Evolutionary conservation across 23 tunicate genomes (phyloP), one percentile per base, ranked within the genome.

Genomic region (Phallusia fumigata): DNA sequence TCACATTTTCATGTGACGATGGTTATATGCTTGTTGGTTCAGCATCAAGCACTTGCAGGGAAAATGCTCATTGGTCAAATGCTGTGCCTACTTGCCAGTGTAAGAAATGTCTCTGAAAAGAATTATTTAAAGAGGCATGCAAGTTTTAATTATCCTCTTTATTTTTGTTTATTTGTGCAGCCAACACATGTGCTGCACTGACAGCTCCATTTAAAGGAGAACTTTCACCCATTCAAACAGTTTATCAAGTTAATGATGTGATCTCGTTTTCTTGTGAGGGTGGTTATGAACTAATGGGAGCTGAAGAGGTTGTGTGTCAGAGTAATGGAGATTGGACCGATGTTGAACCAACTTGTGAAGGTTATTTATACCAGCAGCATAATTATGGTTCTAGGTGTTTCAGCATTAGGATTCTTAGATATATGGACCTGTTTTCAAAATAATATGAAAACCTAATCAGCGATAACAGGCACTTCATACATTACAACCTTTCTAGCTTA

Each of bases 331-430:
- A 34, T 58, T 77, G 78, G 76, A 50, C 88, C 6, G 88, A 84
- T 0, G 51, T 28, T 36, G 35, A 30, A 16, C 88, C 88, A 53
- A 84, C 77, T 19, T 84, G 88, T 52, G 88, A 84, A 77, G 88
- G 88, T 84, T n/a, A n/a, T n/a, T n/a, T n/a, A n/a, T n/a, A n/a
- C n/a, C n/a, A n/a, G n/a, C n/a, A n/a, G n/a, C n/a, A n/a, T n/a
- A n/a, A n/a, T n/a, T n/a, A n/a, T n/a, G n/a, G n/a, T n/a, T n/a
- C n/a, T n/a, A n/a, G n/a, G n/a, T n/a, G n/a, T n/a, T n/a, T n/a
- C n/a, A n/a, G n/a, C n/a, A n/a, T n/a, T n/a, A n/a, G n/a, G n/a
- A n/a, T n/a, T n/a, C n/a, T n/a, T n/a, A n/a, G n/a, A n/a, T n/a
- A n/a, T n/a, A n/a, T n/a, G n/a, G n/a, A n/a, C n/a, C n/a, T n/a